A percentile compares a stretch with the other conserved stretches of the same genome.
Conservation (phyloP, 2,113 vertebrate genomes). For the Aplodontia rufa region DNA sequence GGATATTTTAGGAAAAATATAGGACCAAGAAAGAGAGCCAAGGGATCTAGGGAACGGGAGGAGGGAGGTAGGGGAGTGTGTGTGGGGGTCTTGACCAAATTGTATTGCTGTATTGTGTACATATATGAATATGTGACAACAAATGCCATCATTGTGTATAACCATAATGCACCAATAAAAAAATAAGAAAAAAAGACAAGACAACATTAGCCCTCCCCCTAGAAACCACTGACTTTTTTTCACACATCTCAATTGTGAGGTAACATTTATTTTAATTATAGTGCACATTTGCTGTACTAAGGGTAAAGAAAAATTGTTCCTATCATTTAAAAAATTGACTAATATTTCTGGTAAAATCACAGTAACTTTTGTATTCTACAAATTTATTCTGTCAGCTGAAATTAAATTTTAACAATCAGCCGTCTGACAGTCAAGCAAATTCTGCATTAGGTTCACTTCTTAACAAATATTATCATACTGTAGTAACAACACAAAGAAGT, state of each 20-base stretch:
- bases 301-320: neutral
- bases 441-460: neutral
- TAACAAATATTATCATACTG: neutral
- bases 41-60: no score
- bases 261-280: constrained; percentile 31
- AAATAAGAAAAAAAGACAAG: no score
- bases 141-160: no score
- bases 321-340: constrained; percentile 35
- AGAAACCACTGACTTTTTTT: neutral
- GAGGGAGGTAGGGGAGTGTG: no score
- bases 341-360: constrained; percentile 26
- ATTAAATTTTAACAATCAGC: constrained; percentile 37
- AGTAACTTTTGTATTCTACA: neutral
- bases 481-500: neutral
- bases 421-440: constrained; percentile 8
- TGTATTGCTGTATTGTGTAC: no score
- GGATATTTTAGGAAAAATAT: no score
- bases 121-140: no score
- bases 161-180: no score
- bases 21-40: no score
- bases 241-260: neutral
- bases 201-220: neutral
- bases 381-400: neutral
- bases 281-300: neutral
- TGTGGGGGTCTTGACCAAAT: no score